These are phyloP conservation scores for Teleogryllus occipitalis DNA, from an alignment of 1,140 invertebrate genomes.

Conservation along the genomic window DNA sequence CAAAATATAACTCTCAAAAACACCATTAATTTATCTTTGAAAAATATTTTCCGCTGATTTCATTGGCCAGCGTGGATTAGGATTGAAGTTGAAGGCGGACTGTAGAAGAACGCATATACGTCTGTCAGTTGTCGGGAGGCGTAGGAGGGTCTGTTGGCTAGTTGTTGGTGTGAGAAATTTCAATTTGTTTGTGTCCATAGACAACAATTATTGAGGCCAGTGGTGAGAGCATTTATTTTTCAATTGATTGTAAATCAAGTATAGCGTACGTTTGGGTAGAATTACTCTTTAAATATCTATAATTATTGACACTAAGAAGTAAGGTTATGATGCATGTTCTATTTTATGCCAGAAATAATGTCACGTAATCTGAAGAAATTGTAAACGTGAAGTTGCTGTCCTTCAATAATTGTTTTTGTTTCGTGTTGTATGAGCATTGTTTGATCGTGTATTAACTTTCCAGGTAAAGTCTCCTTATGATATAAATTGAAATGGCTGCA, in stretches of 20 bases:
- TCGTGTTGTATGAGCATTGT: background rate
- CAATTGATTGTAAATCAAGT: background rate
- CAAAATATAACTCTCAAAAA: too few relatives aligned
- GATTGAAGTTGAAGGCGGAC: background rate
- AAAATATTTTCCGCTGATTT: background rate
- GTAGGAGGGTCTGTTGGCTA: background rate
- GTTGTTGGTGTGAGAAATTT: background rate
- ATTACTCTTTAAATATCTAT: background rate
- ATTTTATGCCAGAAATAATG: too few relatives aligned
- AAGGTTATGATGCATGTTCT: background rate
- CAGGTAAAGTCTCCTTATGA: background rate
- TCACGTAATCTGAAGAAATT: too few relatives aligned
- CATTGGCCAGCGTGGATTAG: background rate
- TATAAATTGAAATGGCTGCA: slow-evolving; percentile 45
- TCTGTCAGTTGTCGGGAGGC: background rate
- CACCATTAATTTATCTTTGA: too few relatives aligned
- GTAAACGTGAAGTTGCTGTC: too few relatives aligned
- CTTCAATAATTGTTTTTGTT: background rate
- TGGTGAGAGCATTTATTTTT: background rate
- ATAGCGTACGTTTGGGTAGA: background rate
- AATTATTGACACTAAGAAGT: background rate
- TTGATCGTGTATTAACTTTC: background rate
- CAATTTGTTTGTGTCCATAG: background rate
- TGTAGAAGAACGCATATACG: background rate
- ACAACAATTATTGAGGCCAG: background rate